These are phyloP conservation scores for Drosophila lowei DNA, from an alignment of 1,140 invertebrate genomes.

Conservation along the genomic window DNA sequence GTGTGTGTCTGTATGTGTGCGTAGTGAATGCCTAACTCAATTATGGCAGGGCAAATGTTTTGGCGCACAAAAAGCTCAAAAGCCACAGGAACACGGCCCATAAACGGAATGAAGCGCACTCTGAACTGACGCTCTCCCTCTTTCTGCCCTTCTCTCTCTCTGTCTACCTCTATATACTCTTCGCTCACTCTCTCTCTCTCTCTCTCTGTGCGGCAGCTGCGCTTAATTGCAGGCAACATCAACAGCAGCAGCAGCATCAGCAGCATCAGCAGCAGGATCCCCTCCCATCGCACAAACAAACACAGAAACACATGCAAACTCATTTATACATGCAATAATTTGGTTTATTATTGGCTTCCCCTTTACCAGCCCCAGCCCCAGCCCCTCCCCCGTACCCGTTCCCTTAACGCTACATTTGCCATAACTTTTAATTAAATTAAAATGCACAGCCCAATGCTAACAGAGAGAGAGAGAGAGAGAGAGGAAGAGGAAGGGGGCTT, in stretches of 20 bases:
- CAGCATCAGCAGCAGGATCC: too few relatives aligned
- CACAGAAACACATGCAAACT: conserved; percentile 60
- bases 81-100: conserved; percentile 68
- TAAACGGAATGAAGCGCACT: conserved; percentile 45
- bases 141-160: not conserved
- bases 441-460: conserved; percentile 73
- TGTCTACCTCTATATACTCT: not conserved
- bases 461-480: conserved; percentile 5
- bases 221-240: conserved; percentile 74
- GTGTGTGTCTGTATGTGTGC: conserved; percentile 14
- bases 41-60: conserved; percentile 72
- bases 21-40: conserved; percentile 73
- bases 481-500: not conserved
- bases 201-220: conserved; percentile 54
- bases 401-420: conserved; percentile 68
- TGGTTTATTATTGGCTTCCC: conserved; percentile 74
- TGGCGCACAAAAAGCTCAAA: conserved; percentile 75
- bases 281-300: conserved; percentile 21
- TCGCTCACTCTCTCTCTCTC: not conserved
- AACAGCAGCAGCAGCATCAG: conserved; percentile 10
- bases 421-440: conserved; percentile 82
- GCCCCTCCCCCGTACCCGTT: not conserved
- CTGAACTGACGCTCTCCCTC: conserved; percentile 7
- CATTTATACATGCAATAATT: conserved; percentile 82
- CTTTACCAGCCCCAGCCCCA: not conserved